phyloP scores from a whole-genome alignment of 1,140 invertebrate genomes.

The Lineus longissimus region DNA sequence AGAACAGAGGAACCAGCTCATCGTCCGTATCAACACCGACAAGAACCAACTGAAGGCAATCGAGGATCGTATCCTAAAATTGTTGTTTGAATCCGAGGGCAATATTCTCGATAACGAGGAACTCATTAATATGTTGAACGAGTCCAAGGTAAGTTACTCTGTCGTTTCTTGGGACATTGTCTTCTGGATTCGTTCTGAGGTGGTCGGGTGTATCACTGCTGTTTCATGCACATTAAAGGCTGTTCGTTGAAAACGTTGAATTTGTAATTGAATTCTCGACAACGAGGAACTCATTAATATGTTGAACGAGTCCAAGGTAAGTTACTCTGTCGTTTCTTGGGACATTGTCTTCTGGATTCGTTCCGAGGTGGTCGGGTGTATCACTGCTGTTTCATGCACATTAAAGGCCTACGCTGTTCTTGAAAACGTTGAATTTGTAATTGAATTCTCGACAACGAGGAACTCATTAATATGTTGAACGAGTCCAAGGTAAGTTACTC shows the following conservation, averaged over 20 bases:
- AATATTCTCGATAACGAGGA: constrained; percentile 55
- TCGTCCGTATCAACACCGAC: constrained; percentile 77
- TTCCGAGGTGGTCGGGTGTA: background rate
- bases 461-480: constrained; percentile 52
- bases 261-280: no score
- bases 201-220: background rate
- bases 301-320: constrained; percentile 53
- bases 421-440: no score
- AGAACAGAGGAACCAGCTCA: constrained; percentile 71
- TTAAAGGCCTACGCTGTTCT: background rate
- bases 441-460: constrained; percentile 54
- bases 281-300: constrained; percentile 54
- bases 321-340: background rate
- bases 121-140: constrained; percentile 51
- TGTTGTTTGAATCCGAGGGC: constrained; percentile 54
- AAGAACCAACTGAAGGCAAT: constrained; percentile 75
- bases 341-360: background rate
- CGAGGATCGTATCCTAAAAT: constrained; percentile 52
- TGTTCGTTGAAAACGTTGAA: no score
- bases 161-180: background rate
- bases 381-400: background rate
- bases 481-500: constrained; percentile 48
- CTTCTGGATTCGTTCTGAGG: background rate
- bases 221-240: background rate
- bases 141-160: constrained; percentile 46